These are phyloP conservation scores for Sarcophaga bullata DNA, from an alignment of 1,140 invertebrate genomes.

Conservation along the genomic window DNA sequence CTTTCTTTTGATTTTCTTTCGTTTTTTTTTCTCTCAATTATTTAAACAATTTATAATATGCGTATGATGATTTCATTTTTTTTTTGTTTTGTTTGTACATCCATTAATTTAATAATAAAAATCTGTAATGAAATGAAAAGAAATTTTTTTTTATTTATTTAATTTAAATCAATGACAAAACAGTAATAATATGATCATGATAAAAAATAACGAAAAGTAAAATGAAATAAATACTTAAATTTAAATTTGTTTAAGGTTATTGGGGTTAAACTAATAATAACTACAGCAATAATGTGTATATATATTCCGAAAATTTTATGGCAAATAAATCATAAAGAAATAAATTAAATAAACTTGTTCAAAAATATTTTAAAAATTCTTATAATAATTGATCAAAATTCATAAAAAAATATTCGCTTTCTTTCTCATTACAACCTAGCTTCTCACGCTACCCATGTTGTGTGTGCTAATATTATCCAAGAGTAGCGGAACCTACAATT, in stretches of 20 bases:
- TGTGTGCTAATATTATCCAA: no score
- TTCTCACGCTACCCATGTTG: no score
- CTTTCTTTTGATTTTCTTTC: background rate
- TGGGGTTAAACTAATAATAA: background rate
- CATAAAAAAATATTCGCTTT: no score
- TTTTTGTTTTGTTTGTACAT: background rate
- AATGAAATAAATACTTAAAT: background rate
- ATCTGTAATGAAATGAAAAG: constrained; percentile 14
- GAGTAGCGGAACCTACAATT: no score
- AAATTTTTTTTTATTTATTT: constrained; percentile 14
- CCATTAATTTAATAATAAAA: constrained; percentile 11
- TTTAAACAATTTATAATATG: background rate
- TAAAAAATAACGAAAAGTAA: no score
- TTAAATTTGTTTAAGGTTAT: constrained; percentile 25
- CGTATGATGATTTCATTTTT: background rate
- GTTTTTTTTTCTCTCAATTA: background rate
- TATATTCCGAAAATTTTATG: no score
- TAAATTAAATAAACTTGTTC: no score
- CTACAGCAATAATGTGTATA: no score
- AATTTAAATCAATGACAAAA: constrained; percentile 25
- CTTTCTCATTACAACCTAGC: no score
- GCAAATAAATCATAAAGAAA: no score
- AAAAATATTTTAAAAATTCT: no score
- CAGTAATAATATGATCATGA: background rate
- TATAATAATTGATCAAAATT: no score